phyloP scores from a whole-genome alignment of 2,113 vertebrate species.

The Barnardius zonarius region DNA sequence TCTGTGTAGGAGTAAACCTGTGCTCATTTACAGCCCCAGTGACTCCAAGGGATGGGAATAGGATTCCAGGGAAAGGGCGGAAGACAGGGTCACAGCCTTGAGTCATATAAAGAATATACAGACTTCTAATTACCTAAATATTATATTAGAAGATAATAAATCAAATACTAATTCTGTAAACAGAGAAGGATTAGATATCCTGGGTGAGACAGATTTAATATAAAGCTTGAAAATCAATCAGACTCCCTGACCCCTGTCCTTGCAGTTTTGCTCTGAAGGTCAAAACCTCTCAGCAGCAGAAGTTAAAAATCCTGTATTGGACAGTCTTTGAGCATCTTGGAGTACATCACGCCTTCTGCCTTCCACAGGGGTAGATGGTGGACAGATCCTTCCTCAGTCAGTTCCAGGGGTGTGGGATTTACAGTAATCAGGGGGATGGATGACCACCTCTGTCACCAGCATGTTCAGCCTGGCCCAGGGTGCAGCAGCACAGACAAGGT shows the following conservation, averaged over 20 bases:
- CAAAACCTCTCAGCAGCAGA: background rate
- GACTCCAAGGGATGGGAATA: background rate
- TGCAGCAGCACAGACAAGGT: background rate
- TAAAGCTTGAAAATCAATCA: constrained; percentile 1
- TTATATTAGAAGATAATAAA: constrained; percentile 14
- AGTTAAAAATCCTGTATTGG: background rate
- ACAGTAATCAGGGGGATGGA: too few species aligned
- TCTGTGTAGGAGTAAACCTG: background rate
- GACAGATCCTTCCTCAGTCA: background rate
- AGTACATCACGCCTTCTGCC: background rate
- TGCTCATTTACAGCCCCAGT: background rate
- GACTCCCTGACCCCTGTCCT: background rate
- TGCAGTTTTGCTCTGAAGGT: background rate
- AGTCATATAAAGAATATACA: background rate
- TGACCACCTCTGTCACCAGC: background rate
- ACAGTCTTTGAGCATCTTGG: background rate
- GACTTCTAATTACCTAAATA: background rate
- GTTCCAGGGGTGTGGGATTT: background rate
- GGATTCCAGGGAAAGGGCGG: background rate
- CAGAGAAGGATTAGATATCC: background rate
- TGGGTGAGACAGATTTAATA: constrained; percentile 40
- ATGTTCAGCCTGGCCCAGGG: background rate
- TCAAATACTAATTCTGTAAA: constrained; percentile 4
- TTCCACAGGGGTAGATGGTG: fast-evolving
- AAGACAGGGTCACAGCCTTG: background rate